Conservation (phyloP, 1,140 invertebrate genomes). For the Zaprionus ornatus region DNA sequence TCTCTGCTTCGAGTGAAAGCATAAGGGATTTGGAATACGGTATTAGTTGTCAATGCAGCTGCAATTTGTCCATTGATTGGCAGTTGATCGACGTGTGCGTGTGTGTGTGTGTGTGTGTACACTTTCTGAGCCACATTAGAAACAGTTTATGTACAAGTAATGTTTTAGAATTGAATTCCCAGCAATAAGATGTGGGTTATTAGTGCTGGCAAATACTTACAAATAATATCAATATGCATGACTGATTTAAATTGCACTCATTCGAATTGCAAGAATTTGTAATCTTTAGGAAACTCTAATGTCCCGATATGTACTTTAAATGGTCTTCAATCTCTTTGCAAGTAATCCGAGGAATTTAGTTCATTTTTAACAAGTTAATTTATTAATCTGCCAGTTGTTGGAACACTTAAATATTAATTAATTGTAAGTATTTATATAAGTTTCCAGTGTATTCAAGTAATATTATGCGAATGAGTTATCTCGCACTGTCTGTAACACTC, state of each 20-base stretch:
- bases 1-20: background rate
- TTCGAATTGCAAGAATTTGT: too few species aligned
- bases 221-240: background rate
- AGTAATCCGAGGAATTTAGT: too few species aligned
- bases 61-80: constrained; percentile 32
- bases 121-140: background rate
- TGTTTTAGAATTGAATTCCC: background rate
- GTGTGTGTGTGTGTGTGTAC: constrained; percentile 4
- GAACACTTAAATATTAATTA: too few species aligned
- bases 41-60: constrained; percentile 27
- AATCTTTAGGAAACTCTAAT: too few species aligned
- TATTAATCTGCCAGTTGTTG: too few species aligned
- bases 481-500: too few species aligned
- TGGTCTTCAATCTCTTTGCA: too few species aligned
- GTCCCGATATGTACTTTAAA: too few species aligned
- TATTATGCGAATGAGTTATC: too few species aligned
- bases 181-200: background rate
- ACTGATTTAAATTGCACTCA: background rate
- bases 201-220: background rate
- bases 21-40: background rate
- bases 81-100: constrained; percentile 25
- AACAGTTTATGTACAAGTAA: background rate
- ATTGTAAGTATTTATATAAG: too few species aligned
- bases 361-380: too few species aligned
- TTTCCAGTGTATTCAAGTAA: too few species aligned